Evolutionary conservation across 2,888 invertebrate species (phyloP).

Genomic region (Orchestes rusci): DNA sequence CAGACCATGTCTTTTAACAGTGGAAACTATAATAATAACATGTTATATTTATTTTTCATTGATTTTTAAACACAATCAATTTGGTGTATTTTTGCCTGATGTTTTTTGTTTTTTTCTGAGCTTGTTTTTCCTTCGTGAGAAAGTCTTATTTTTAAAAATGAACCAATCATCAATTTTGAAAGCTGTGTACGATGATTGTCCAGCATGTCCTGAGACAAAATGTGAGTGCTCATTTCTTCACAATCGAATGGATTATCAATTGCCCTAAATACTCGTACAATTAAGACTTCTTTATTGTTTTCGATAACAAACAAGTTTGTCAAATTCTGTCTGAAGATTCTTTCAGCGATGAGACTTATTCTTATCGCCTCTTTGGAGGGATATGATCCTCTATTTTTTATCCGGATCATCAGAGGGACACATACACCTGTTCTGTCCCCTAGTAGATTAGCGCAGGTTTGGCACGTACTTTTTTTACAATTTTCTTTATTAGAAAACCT

Average conservation of each 20-base stretch:
- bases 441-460: not conserved
- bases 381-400: conserved; percentile 5
- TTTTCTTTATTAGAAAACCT: conserved; percentile 2
- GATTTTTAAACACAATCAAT: conserved; percentile 7
- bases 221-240: conserved; percentile 4
- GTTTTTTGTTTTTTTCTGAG: conserved; percentile 2
- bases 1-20: too few species aligned
- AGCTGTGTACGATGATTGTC: conserved; percentile 6
- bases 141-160: conserved; percentile 2
- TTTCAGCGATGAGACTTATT: conserved; percentile 2
- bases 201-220: conserved; percentile 5
- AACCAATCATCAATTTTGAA: not conserved
- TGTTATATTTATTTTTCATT: too few species aligned
- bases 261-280: conserved; percentile 1
- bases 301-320: not conserved
- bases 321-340: conserved; percentile 3
- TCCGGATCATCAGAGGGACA: not conserved
- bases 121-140: conserved; percentile 4
- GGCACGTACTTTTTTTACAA: conserved; percentile 4
- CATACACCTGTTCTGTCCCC: not conserved
- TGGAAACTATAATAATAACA: too few species aligned
- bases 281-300: conserved; percentile 1
- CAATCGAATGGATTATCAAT: conserved; percentile 1
- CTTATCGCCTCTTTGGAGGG: conserved; percentile 4
- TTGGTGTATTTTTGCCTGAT: conserved; percentile 3